Evolutionary conservation across 2,797 vertebrate species (phyloP).

Genomic region (Sitta carolinensis): DNA sequence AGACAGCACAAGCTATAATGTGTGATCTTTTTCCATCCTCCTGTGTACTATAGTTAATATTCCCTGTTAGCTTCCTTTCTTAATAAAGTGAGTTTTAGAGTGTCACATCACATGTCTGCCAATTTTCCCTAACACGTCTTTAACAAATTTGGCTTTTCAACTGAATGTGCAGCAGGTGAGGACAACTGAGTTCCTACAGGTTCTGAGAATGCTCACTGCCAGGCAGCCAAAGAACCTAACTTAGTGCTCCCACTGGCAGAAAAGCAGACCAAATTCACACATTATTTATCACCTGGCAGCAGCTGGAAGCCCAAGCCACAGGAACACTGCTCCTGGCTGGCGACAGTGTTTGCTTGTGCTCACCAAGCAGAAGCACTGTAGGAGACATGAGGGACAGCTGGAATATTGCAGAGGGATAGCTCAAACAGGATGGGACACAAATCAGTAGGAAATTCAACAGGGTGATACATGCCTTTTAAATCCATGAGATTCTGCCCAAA

Average conservation of each 20-base stretch:
- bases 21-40: not conserved
- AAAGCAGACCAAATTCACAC: not conserved
- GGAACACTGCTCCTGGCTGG: not conserved
- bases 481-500: not conserved
- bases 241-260: not conserved
- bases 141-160: not conserved
- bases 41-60: not conserved
- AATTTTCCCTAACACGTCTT: not conserved
- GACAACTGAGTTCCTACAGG: accelerated
- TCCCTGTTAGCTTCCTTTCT: not conserved
- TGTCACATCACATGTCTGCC: not conserved
- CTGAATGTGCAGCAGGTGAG: not conserved
- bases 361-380: not conserved
- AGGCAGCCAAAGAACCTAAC: not conserved
- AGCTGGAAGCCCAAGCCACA: not conserved
- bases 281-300: not conserved
- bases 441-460: not conserved
- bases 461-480: not conserved
- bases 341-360: not conserved
- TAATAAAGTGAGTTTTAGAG: not conserved
- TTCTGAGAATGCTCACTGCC: not conserved
- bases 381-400: not conserved
- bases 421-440: not conserved
- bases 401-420: not conserved
- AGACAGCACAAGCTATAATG: not conserved